A percentile compares a stretch with the other conserved stretches of the same genome.
Evolutionary conservation across 2,113 vertebrate species (phyloP).

Genomic region (Ammodytes marinus): DNA sequence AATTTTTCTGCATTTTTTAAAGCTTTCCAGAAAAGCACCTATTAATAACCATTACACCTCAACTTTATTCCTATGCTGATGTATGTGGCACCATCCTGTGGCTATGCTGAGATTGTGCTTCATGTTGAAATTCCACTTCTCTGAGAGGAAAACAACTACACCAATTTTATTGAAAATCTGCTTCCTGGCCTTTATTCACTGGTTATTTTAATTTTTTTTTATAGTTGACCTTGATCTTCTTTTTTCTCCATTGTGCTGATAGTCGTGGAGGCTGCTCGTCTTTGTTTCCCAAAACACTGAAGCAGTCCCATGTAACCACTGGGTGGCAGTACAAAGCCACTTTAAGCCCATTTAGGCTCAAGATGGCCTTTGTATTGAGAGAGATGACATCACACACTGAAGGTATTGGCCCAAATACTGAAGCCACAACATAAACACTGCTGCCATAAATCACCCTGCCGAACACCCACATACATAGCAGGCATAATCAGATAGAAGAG

Average conservation of each 20-base stretch:
- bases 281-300: slow-evolving; percentile 32
- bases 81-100: slow-evolving; percentile 41
- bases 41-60: too few species aligned
- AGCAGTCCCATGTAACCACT: slow-evolving; percentile 30
- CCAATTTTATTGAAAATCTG: neutral
- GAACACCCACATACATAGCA: neutral
- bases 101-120: neutral
- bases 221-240: neutral
- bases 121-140: neutral
- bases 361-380: neutral
- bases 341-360: too few species aligned
- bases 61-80: neutral
- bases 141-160: neutral
- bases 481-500: neutral
- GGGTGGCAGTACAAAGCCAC: slow-evolving; percentile 61
- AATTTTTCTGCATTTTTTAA: too few species aligned
- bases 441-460: neutral
- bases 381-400: slow-evolving; percentile 58
- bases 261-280: neutral
- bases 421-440: neutral
- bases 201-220: neutral
- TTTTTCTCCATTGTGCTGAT: neutral
- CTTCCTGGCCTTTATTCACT: fast-evolving
- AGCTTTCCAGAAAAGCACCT: too few species aligned
- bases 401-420: neutral